Conservation (phyloP, 2,797 vertebrate species). For the Apogon hyalosoma region DNA sequence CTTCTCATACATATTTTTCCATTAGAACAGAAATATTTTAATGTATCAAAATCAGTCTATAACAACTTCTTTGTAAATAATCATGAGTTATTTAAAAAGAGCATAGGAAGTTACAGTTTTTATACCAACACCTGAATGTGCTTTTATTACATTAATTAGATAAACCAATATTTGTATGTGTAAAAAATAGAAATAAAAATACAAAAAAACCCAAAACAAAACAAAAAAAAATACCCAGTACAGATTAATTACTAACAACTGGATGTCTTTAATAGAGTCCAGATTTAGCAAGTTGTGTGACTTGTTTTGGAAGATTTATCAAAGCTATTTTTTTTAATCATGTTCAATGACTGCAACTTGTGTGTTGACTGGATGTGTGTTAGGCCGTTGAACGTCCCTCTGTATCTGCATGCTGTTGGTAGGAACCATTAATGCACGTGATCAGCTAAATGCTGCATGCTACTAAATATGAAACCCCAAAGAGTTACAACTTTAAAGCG, state of each 20-base stretch:
- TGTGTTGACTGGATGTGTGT: conserved; percentile 64
- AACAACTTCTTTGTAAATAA: conserved; percentile 84
- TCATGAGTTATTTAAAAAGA: conserved; percentile 80
- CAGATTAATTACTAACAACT: conserved; percentile 61
- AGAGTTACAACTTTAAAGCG: conserved; percentile 44
- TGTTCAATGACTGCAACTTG: conserved; percentile 49
- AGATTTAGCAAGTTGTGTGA: conserved; percentile 51
- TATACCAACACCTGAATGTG: conserved; percentile 87
- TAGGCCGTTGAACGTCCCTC: conserved; percentile 59
- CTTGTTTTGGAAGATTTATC: conserved; percentile 55
- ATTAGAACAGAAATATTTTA: conserved; percentile 70
- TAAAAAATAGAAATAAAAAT: conserved; percentile 30
- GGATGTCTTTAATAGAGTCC: conserved; percentile 61
- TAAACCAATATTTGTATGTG: conserved; percentile 75
- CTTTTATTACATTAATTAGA: conserved; percentile 82
- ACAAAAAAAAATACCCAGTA: conserved; percentile 41
- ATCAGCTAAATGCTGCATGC: conserved; percentile 76
- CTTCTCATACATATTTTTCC: conserved; percentile 58
- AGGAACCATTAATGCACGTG: conserved; percentile 68
- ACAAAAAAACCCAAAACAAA: conserved; percentile 30
- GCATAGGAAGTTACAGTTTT: conserved; percentile 86
- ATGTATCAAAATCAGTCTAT: conserved; percentile 69
- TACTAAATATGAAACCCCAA: conserved; percentile 43
- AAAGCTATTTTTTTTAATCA: conserved; percentile 35
- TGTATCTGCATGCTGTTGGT: conserved; percentile 71